Conservation (phyloP, 2,113 vertebrate genomes). For the Atlantisia rogersi region DNA sequence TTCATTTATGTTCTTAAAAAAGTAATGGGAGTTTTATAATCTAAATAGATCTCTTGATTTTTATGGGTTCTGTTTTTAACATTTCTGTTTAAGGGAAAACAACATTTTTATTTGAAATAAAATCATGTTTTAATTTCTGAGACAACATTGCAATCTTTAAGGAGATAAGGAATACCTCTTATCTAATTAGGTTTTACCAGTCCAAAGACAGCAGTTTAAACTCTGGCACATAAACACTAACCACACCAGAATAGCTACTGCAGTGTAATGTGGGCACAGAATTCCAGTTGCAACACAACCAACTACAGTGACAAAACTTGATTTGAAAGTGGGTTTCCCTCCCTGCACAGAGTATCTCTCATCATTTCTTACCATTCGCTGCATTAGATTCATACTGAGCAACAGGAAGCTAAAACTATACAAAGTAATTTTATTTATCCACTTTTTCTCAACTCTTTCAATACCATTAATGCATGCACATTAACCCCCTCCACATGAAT, state of each 20-base stretch:
- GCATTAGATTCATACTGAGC: not conserved
- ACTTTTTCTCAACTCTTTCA: not conserved
- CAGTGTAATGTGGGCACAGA: not conserved
- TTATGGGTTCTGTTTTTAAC: not conserved
- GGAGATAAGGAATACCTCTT: not conserved
- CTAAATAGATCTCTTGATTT: not conserved
- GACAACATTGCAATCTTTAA: accelerated
- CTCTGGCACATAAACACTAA: not conserved
- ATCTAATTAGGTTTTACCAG: not conserved
- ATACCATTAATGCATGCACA: accelerated
- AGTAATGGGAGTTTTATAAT: not conserved
- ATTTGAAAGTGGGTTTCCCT: not conserved
- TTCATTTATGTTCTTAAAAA: not conserved
- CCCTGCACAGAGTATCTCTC: not conserved
- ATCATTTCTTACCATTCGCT: not conserved
- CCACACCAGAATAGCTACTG: not conserved
- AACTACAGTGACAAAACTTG: not conserved
- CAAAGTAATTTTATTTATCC: not conserved
- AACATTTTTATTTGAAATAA: not conserved
- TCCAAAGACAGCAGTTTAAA: not conserved
- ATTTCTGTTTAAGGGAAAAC: not conserved
- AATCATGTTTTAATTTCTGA: not conserved
- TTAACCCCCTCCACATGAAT: not conserved
- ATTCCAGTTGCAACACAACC: not conserved
- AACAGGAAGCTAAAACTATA: not conserved